A percentile compares a stretch with the other conserved stretches of the same genome.
These are phyloP conservation scores for Glaucidium brasilianum DNA, from an alignment of 2,113 vertebrate species.

Conservation along the genomic window DNA sequence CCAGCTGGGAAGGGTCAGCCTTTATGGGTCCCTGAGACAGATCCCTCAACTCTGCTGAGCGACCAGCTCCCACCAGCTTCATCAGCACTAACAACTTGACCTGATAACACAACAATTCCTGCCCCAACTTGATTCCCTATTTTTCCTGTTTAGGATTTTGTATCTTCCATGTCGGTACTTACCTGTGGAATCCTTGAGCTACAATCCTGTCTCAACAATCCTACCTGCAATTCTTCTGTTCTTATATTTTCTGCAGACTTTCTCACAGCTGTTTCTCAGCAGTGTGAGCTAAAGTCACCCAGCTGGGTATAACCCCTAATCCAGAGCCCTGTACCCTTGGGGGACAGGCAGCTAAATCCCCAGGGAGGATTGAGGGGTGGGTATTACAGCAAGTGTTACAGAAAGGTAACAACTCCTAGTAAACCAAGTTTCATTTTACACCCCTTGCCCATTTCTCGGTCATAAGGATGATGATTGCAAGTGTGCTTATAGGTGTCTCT, in stretches of 20 bases:
- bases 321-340: background rate
- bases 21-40: background rate
- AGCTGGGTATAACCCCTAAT: background rate
- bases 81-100: background rate
- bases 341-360: background rate
- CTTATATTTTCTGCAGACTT: background rate
- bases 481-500: background rate
- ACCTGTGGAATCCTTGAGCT: background rate
- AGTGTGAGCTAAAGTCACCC: background rate
- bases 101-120: background rate
- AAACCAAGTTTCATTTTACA: background rate
- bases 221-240: background rate
- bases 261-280: background rate
- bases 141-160: background rate
- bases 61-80: background rate
- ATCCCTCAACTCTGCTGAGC: background rate
- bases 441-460: background rate
- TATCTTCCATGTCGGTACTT: background rate
- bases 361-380: rapidly evolving
- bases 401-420: background rate
- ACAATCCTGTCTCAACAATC: background rate
- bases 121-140: background rate
- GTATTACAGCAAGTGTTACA: background rate
- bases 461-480: background rate
- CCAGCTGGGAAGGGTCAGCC: background rate